phyloP scores from a whole-genome alignment of 2,113 vertebrate genomes.

The Nestor notabilis region DNA sequence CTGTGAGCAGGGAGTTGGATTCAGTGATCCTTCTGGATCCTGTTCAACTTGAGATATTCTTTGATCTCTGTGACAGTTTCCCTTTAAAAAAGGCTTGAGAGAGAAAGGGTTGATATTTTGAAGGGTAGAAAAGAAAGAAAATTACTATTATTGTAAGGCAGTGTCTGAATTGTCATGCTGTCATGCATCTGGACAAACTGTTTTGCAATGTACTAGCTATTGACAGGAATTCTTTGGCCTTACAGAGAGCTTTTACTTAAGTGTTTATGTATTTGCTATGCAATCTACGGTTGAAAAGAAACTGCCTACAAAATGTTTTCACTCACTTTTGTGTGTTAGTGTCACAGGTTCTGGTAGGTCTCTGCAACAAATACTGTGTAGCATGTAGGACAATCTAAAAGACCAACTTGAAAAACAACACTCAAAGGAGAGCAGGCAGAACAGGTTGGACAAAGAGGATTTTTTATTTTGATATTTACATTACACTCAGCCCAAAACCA shows the following conservation, averaged over 20 bases:
- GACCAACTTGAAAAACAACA: not conserved
- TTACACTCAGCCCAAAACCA: not conserved
- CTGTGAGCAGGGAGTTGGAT: not conserved
- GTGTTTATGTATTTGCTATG: not conserved
- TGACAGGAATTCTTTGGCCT: not conserved
- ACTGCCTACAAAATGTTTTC: not conserved
- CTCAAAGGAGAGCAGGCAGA: not conserved
- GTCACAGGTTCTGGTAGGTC: not conserved
- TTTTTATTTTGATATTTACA: not conserved
- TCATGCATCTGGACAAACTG: not conserved
- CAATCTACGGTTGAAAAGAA: not conserved
- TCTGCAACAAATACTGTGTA: not conserved
- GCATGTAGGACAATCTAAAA: not conserved
- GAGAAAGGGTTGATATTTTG: not conserved
- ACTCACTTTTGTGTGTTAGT: not conserved
- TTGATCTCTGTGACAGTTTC: not conserved
- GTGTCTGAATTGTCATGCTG: not conserved
- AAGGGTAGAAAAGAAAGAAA: not conserved
- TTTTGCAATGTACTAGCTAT: not conserved
- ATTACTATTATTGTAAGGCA: not conserved
- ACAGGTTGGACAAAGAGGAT: not conserved
- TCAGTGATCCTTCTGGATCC: accelerated
- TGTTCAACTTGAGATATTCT: not conserved
- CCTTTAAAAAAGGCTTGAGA: not conserved
- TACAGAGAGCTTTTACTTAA: not conserved